phyloP scores from a whole-genome alignment of 2,797 vertebrate genomes.

The Alectoris magna region DNA sequence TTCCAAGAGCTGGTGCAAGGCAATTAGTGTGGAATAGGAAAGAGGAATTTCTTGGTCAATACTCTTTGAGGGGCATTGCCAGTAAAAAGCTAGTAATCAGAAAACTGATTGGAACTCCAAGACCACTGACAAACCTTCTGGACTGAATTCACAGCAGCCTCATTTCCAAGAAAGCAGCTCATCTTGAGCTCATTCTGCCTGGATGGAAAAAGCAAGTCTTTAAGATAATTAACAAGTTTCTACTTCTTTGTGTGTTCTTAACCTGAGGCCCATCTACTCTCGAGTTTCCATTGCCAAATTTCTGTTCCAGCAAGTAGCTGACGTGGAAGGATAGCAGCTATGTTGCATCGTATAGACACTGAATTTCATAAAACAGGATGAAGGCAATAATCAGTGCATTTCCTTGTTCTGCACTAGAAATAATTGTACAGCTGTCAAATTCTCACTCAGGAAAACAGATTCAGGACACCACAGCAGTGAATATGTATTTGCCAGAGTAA shows the following conservation, averaged over 20 bases:
- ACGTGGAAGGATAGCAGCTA: background rate
- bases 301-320: slow-evolving; percentile 16
- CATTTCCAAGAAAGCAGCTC: slow-evolving; percentile 22
- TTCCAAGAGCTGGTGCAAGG: background rate
- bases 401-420: slow-evolving; percentile 46
- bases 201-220: background rate
- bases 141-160: background rate
- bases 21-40: background rate
- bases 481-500: slow-evolving; percentile 18
- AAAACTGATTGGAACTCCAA: background rate
- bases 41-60: background rate
- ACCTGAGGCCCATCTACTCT: background rate
- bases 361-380: slow-evolving; percentile 43
- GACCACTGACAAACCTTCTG: slow-evolving; percentile 2
- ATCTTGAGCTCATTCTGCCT: background rate
- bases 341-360: background rate
- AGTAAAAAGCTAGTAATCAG: background rate
- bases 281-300: slow-evolving; percentile 23
- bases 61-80: background rate
- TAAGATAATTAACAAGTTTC: slow-evolving; percentile 1
- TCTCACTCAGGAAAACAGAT: slow-evolving; percentile 42
- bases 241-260: background rate
- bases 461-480: slow-evolving; percentile 22
- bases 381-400: slow-evolving; percentile 27
- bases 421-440: slow-evolving; percentile 69